Evolutionary conservation across 2,797 vertebrate species (phyloP), one percentile per base, ranked within the genome.

Genomic region (Hapalemur alaotrensis): DNA sequence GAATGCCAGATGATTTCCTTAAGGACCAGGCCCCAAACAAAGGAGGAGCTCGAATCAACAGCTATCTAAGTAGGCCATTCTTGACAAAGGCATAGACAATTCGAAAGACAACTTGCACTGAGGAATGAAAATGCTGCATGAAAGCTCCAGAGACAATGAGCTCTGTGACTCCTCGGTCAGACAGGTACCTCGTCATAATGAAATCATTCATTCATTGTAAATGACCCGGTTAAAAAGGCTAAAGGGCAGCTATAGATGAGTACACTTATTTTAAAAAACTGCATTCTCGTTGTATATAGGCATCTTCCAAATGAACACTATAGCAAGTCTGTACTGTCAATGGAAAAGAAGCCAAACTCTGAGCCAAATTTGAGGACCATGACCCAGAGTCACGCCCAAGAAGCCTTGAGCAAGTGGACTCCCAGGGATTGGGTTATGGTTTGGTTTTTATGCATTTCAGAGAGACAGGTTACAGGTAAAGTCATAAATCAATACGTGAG

Each of bases 1-100:
- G 75, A 93, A 82, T 89, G 76, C 59, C 41, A 65, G n/a, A 82
- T 79, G 32, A 85, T 83, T 84, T 84, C 67, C 67, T 89, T 80
- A 50, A 96, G 75, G 1, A 73, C 8, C 70, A 67, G 6, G 5
- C 23, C 59, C n/a, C 78, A 90, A 92, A 93, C 92, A 93, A 32
- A 80, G 50, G 38, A 52, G 38, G 12, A 97, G 82, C 72, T 78
- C 81, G 76, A 89, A 59, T 4, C 50, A 93, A 43, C 52, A 85
- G 10, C 14, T 48, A n/a, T 54, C 43, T 82, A 84, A 84, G 75
- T 52, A 73, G 76, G 70, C 35, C 17, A 54, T 75, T 92, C 46
- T n/a, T 67, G 32, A 85, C 30, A 76, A 57, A 89, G 28, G 30
- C 28, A 87, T 2, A 78, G 63, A 69, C 22, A 70, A 41, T 4